Conservation (phyloP, 2,113 vertebrate genomes). For the Montifringilla adamsi region DNA sequence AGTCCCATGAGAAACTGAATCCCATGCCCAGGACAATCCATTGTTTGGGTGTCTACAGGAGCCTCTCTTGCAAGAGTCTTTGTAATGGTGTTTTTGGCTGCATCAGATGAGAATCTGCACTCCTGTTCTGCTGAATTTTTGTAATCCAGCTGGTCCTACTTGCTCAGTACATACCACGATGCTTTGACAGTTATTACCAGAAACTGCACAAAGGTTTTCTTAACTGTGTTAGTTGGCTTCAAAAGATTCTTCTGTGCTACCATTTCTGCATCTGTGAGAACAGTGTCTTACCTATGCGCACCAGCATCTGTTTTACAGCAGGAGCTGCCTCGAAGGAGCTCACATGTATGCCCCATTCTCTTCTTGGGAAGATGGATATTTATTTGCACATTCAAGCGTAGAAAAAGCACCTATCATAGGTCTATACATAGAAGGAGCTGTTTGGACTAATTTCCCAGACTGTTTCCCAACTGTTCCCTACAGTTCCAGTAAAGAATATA, state of each 20-base stretch:
- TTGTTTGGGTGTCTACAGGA: neutral
- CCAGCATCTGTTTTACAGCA: neutral
- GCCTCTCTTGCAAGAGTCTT: neutral
- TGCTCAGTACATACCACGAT: neutral
- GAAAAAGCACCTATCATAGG: neutral
- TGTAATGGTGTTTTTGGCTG: neutral
- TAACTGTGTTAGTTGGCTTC: neutral
- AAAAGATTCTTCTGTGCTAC: neutral
- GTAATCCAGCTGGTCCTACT: neutral
- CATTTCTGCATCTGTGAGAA: neutral
- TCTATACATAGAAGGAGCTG: neutral
- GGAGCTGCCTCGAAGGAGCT: neutral
- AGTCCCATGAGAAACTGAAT: accelerated
- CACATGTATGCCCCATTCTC: neutral
- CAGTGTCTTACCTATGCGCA: neutral
- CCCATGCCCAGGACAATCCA: neutral
- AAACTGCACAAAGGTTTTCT: neutral
- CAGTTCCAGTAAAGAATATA: neutral
- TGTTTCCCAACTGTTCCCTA: neutral
- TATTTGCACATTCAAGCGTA: neutral
- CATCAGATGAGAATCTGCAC: neutral
- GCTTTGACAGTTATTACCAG: neutral
- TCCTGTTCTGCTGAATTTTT: neutral
- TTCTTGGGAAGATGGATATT: neutral
- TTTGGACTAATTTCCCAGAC: neutral